Evolutionary conservation across 2,888 invertebrate genomes (phyloP), one percentile per base, ranked within the genome.

Genomic region (Eilema griseolum): DNA sequence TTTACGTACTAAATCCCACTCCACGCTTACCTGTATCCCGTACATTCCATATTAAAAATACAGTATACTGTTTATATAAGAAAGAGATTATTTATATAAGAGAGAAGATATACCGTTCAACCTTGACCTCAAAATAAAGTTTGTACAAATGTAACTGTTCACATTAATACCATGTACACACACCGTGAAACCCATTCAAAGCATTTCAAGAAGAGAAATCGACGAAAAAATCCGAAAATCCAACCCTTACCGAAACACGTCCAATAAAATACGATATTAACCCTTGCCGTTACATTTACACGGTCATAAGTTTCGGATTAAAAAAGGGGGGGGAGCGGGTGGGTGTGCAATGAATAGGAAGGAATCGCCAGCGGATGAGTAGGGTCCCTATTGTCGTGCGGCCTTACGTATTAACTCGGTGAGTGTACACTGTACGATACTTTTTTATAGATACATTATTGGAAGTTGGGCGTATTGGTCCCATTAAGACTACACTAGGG

Each of bases 241-340:
- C 83, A 75, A 80, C 76, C 80, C 79, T 74, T 67, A 61, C 73
- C 82, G 76, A 83, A 87, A 86, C 87, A 85, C 84, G 85, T 86
- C 87, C 86, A 90, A 92, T 92, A 90, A 92, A 91, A 90, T 88
- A 91, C 87, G 90, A 89, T 90, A 92, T 92, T 92, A 91, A 91
- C 90, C 92, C 92, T 88, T 86, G 86, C 85, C 86, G 86, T 88
- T 84, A 89, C 89, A 86, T 91, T 91, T 91, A 92, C 92, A 92
- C 90, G 91, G 88, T 92, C 92, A 91, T 92, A 92, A 92, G 92
- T 91, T 92, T 87, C 86, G 91, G 92, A 92, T 92, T 92, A 92
- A 92, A 92, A 92, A 91, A 89, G 89, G 89, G 86, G n/a, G 85
- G 80, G 76, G 64, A 46, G 74, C 67, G 69, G 79, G 74, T 23